These are phyloP conservation scores for Agriopis marginaria DNA, from an alignment of 2,888 invertebrate genomes.

Conservation along the genomic window DNA sequence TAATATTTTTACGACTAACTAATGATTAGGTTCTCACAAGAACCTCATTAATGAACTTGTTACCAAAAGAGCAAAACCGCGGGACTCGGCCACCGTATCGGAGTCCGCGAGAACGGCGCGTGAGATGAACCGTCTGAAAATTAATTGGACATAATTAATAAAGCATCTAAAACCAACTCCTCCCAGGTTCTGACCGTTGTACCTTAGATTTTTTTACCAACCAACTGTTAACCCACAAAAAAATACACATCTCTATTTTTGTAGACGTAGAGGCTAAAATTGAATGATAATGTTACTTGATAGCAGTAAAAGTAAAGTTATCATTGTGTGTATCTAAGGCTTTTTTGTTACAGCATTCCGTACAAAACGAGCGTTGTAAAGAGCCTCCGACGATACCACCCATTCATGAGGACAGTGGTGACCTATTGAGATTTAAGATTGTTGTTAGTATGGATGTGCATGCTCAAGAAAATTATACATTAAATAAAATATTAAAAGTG, in stretches of 20 bases:
- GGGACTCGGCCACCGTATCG: slow-evolving; percentile 60
- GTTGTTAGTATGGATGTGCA: slow-evolving; percentile 63
- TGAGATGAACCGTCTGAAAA: slow-evolving; percentile 74
- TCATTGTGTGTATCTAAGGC: slow-evolving; percentile 82
- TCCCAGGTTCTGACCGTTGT: slow-evolving; percentile 74
- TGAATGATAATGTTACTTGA: slow-evolving; percentile 18
- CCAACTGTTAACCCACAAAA: slow-evolving; percentile 35
- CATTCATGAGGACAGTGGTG: slow-evolving; percentile 85
- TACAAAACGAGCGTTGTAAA: slow-evolving; percentile 85
- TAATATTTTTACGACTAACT: slow-evolving; percentile 31
- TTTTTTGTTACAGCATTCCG: slow-evolving; percentile 85
- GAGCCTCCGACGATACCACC: slow-evolving; percentile 85
- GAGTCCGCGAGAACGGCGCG: slow-evolving; percentile 66
- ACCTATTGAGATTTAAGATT: slow-evolving; percentile 81
- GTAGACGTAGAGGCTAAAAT: slow-evolving; percentile 51
- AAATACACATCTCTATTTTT: slow-evolving; percentile 35
- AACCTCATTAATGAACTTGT: slow-evolving; percentile 44
- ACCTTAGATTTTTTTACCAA: slow-evolving; percentile 73
- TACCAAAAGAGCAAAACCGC: slow-evolving; percentile 40
- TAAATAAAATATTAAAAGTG: neutral
- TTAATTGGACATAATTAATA: slow-evolving; percentile 86
- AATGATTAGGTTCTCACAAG: slow-evolving; percentile 36
- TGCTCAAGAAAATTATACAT: no score
- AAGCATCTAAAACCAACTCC: slow-evolving; percentile 82
- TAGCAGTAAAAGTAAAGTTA: slow-evolving; percentile 63